Conservation (phyloP, 1,140 invertebrate species). For the Elysia chlorotica region DNA sequence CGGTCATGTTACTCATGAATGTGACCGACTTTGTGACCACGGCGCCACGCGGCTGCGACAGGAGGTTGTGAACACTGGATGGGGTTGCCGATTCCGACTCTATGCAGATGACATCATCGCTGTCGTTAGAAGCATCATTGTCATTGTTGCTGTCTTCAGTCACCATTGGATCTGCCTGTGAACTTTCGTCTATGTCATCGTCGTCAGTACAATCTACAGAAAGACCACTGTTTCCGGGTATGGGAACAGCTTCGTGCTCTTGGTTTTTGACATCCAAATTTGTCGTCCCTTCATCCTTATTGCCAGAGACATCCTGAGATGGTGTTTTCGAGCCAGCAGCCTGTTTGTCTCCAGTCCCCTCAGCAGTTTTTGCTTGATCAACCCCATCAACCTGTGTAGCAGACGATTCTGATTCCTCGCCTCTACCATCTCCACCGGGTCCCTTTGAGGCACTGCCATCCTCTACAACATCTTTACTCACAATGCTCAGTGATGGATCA, state of each 20-base stretch:
- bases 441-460: not conserved
- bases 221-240: not conserved
- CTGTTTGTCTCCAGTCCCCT: not conserved
- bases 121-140: not conserved
- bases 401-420: not conserved
- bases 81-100: slow-evolving; percentile 8
- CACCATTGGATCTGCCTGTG: not conserved
- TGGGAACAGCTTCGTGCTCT: too few relatives aligned
- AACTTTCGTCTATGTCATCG: not conserved
- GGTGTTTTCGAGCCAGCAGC: too few relatives aligned
- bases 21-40: not conserved
- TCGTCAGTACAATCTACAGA: not conserved
- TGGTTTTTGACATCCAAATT: not conserved
- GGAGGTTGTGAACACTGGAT: not conserved
- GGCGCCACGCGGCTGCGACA: not conserved
- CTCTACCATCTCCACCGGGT: not conserved
- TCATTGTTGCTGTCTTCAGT: not conserved
- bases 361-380: not conserved
- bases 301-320: too few relatives aligned
- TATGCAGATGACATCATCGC: slow-evolving; percentile 17
- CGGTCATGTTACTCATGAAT: slow-evolving; percentile 7
- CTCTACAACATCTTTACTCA: not conserved
- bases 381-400: not conserved
- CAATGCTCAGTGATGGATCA: not conserved
- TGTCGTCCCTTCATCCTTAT: not conserved